phyloP scores from a whole-genome alignment of 2,888 invertebrate genomes.

The Rhyacophila evoluta region DNA sequence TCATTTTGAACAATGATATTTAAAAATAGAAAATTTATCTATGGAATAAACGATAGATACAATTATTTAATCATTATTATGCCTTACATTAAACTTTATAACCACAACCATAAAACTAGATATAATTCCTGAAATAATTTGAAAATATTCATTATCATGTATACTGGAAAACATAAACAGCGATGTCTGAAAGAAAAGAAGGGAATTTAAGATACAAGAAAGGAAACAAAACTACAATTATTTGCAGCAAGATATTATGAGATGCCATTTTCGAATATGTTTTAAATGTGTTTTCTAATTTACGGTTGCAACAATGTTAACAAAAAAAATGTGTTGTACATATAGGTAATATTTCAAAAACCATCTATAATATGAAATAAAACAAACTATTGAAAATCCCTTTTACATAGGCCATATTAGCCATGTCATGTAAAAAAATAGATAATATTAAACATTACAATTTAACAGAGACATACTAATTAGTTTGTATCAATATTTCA shows the following conservation, averaged over 20 bases:
- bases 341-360: too few relatives aligned
- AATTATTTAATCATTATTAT: not conserved
- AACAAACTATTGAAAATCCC: too few relatives aligned
- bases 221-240: constrained; percentile 42
- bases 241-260: constrained; percentile 47
- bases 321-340: too few relatives aligned
- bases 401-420: too few relatives aligned
- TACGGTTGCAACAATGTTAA: too few relatives aligned
- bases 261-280: constrained; percentile 29
- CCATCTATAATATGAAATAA: too few relatives aligned
- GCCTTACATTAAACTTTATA: not conserved
- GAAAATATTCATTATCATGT: not conserved
- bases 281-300: not conserved
- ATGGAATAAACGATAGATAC: not conserved
- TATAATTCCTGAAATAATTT: not conserved
- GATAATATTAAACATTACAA: too few relatives aligned
- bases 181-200: constrained; percentile 36
- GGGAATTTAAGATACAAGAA: constrained; percentile 22
- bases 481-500: too few relatives aligned
- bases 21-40: not conserved
- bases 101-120: not conserved
- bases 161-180: constrained; percentile 1
- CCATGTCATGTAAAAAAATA: too few relatives aligned
- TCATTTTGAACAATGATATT: too few relatives aligned
- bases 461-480: too few relatives aligned